Evolutionary conservation across 2,113 vertebrate genomes (phyloP).

Genomic region (Oceanodroma tethys): DNA sequence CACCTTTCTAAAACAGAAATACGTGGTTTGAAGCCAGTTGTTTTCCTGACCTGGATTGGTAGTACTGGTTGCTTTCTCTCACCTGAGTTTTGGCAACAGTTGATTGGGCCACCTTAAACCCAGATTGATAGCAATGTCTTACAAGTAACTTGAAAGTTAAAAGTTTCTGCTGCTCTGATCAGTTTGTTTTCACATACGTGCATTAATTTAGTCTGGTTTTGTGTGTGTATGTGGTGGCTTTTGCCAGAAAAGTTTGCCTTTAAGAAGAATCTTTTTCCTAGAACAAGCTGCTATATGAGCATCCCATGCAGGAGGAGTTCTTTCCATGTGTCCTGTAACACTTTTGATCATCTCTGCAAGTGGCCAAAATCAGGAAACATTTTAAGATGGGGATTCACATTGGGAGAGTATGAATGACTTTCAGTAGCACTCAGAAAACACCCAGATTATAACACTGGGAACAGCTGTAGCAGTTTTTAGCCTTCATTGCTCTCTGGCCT

Average conservation of each 20-base stretch:
- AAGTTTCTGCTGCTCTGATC: neutral
- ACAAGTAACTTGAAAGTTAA: neutral
- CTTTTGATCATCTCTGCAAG: neutral
- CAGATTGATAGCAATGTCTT: neutral
- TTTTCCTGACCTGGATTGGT: neutral
- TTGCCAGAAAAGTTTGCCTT: neutral
- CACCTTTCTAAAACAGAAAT: no score
- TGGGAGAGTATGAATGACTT: rapidly evolving
- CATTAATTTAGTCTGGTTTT: neutral
- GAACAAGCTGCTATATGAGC: neutral
- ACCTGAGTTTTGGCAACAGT: no score
- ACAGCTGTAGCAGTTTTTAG: no score
- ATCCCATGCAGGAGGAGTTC: neutral
- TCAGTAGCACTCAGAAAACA: neutral
- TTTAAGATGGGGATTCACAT: rapidly evolving
- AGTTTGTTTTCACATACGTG: neutral
- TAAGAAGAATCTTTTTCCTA: neutral
- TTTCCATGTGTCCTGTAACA: rapidly evolving
- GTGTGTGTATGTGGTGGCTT: no score
- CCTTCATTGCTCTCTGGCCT: neutral
- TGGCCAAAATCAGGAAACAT: rapidly evolving
- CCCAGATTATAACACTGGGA: rapidly evolving
- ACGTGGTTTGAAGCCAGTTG: rapidly evolving
- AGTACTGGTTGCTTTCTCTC: neutral
- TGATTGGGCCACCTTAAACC: no score